Evolutionary conservation across 2,888 invertebrate species (phyloP).

Genomic region (Microdon myrmicae): DNA sequence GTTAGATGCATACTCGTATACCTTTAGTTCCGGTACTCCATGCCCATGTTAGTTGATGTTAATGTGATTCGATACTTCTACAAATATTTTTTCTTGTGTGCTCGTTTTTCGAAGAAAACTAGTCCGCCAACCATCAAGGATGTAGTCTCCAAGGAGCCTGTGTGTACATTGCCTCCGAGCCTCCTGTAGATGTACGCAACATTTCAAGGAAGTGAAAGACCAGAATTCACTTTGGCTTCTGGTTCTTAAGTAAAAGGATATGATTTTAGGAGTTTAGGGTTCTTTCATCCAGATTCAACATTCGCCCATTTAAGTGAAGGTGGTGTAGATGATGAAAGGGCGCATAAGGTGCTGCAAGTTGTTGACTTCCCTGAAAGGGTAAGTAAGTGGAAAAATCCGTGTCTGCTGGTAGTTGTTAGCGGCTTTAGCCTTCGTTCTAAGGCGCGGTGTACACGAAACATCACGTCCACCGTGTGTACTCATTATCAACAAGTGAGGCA

Average conservation of each 20-base stretch:
- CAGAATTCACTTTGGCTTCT: slow-evolving; percentile 16
- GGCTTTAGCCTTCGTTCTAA: neutral
- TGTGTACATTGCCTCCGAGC: slow-evolving; percentile 1
- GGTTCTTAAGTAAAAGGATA: slow-evolving; percentile 36
- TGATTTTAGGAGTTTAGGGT: slow-evolving; percentile 21
- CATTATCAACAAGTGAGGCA: slow-evolving; percentile 35
- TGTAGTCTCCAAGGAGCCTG: slow-evolving; percentile 16
- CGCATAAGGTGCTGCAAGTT: slow-evolving; percentile 16
- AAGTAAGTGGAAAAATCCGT: slow-evolving; percentile 41
- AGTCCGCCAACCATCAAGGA: too few species aligned
- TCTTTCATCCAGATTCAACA: slow-evolving; percentile 3
- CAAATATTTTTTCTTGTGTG: too few species aligned
- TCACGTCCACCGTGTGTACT: slow-evolving; percentile 6
- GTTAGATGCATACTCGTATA: neutral
- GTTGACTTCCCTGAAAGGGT: slow-evolving; percentile 31
- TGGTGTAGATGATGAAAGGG: slow-evolving; percentile 1
- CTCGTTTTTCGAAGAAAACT: too few species aligned
- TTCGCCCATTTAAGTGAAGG: neutral
- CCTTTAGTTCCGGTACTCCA: neutral
- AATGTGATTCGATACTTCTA: too few species aligned
- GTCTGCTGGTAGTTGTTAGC: neutral
- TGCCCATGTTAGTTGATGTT: slow-evolving; percentile 7
- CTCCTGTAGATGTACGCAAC: neutral
- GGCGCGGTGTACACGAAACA: neutral
- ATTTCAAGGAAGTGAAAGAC: slow-evolving; percentile 9